phyloP scores from a whole-genome alignment of 2,113 vertebrate genomes.

The Oenanthe oenanthe region DNA sequence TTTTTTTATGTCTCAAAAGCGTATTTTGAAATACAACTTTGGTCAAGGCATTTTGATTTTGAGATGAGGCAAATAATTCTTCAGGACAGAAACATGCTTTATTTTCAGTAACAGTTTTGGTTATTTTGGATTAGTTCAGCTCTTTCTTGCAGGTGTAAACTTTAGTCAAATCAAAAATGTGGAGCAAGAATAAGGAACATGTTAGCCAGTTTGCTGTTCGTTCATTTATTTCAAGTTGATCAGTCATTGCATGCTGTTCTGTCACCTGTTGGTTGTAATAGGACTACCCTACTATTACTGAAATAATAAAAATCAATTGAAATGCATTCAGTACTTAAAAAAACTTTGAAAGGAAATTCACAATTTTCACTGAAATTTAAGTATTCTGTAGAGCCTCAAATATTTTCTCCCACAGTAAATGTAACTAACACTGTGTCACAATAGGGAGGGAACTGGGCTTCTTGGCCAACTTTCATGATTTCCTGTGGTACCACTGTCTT shows the following conservation, averaged over 20 bases:
- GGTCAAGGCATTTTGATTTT: neutral
- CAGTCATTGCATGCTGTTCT: neutral
- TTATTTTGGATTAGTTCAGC: neutral
- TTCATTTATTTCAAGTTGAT: neutral
- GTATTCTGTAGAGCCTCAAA: neutral
- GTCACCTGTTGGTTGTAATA: neutral
- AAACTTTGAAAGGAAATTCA: neutral
- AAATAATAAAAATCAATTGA: neutral
- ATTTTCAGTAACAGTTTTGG: neutral
- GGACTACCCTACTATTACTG: neutral
- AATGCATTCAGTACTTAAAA: neutral
- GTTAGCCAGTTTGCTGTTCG: neutral
- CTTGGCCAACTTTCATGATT: neutral
- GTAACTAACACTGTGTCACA: neutral
- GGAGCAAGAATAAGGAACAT: neutral
- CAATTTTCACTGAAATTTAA: neutral
- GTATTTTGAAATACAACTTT: neutral
- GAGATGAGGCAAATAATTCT: neutral
- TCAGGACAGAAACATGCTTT: neutral
- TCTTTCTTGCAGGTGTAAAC: neutral
- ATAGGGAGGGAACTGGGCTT: accelerated
- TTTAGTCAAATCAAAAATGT: neutral
- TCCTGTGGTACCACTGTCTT: neutral
- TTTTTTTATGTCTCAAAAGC: neutral
- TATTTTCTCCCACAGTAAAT: neutral